Evolutionary conservation across 2,888 invertebrate genomes (phyloP), one percentile per base, ranked within the genome.

Genomic region (Germaria angustata): DNA sequence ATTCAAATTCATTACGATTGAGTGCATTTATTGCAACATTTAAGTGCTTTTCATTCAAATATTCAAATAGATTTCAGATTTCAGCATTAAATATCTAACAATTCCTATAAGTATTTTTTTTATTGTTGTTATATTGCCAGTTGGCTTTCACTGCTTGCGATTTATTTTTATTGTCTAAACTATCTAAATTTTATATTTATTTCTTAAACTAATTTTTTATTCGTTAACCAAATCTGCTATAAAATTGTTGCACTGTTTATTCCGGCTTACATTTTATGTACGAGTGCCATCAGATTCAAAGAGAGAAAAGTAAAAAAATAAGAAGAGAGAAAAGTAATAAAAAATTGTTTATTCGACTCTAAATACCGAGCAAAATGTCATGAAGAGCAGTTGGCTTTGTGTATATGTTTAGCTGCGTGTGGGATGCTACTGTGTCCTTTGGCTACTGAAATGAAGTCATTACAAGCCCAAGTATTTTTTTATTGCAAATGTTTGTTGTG

Each of bases 231-330:
- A 80, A 80, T 80, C 72, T 73, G 79, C 57, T 66, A 72, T 72
- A 79, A 72, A 79, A 79, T 79, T 79, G 72, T 80, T 79, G 79
- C 66, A 80, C 73, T 80, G 79, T 68, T 80, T 72, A 46, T 73
- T 72, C 34, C 66, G 51, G 51, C 22, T 41, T 59, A 66, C 65
- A 73, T 24, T 73, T 51, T 36, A 41, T 51, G 41, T 66, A 51
- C 66, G 51, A n/a, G n/a, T n/a, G n/a, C n/a, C n/a, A 53, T 73
- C 53, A 59, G 34, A 66, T 66, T 41, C 20, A 55, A 44, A 73
- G 32, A n/a, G n/a, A n/a, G n/a, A n/a, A n/a, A n/a, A n/a, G n/a
- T n/a, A n/a, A n/a, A n/a, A n/a, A n/a, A n/a, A 15, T 28, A 36
- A 44, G 22, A 20, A 51, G 36, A 9, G 46, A 17, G 15, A 51